phyloP scores from a whole-genome alignment of 2,888 invertebrate species.

The Athalia circularis region DNA sequence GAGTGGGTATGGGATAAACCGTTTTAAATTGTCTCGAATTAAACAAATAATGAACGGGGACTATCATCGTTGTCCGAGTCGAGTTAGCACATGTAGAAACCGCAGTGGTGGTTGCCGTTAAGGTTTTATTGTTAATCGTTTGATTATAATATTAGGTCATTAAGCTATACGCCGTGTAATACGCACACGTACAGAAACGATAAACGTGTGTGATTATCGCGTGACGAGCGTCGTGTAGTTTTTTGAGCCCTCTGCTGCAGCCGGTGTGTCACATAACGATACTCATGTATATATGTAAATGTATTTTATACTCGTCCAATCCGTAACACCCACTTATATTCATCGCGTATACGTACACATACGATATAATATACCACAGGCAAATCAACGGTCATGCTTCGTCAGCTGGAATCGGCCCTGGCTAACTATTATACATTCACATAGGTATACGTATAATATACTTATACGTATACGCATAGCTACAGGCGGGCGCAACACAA shows the following conservation, averaged over 20 bases:
- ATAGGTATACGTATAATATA: constrained; percentile 45
- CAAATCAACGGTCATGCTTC: constrained; percentile 52
- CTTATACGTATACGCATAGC: constrained; percentile 4
- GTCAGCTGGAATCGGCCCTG: constrained; percentile 55
- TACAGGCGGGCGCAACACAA: constrained; percentile 51
- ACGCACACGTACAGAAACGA: background rate
- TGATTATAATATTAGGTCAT: constrained; percentile 42
- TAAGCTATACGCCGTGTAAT: background rate
- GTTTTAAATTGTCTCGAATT: constrained; percentile 27
- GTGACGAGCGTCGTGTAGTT: too few species aligned
- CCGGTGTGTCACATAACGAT: too few species aligned
- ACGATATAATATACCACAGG: constrained; percentile 26
- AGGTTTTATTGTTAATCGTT: constrained; percentile 41
- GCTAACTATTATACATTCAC: constrained; percentile 41
- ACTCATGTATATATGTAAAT: too few species aligned
- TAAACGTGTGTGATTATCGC: background rate
- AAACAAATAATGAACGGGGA: constrained; percentile 20
- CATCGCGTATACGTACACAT: background rate
- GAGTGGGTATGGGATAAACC: background rate
- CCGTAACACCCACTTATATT: background rate
- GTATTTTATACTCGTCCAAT: background rate
- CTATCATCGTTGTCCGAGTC: constrained; percentile 10
- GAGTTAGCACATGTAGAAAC: background rate
- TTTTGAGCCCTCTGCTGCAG: too few species aligned
- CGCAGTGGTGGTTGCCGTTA: background rate